A percentile compares a stretch with the other conserved stretches of the same genome.
Evolutionary conservation across 2,113 vertebrate species (phyloP).

Genomic region (Donacobius atricapilla): DNA sequence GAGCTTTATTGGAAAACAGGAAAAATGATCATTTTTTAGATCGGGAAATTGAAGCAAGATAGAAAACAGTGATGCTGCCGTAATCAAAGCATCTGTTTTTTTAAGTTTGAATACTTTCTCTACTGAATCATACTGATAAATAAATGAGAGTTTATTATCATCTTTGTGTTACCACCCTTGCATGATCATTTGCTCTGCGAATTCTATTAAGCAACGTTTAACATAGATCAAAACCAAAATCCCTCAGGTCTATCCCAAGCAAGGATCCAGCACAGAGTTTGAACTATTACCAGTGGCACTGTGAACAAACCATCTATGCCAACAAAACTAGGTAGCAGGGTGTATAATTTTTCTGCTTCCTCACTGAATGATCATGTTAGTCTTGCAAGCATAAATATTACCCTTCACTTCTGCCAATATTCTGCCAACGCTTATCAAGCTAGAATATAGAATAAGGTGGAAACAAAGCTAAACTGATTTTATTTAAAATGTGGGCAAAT

Average conservation of each 20-base stretch:
- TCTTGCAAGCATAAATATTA: background rate
- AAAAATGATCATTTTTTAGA: background rate
- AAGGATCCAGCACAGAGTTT: background rate
- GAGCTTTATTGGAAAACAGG: background rate
- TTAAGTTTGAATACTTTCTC: background rate
- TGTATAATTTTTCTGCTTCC: background rate
- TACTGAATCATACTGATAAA: background rate
- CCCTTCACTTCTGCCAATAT: background rate
- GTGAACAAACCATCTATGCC: background rate
- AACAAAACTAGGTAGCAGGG: background rate
- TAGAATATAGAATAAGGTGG: background rate
- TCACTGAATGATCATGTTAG: background rate
- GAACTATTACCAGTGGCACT: background rate
- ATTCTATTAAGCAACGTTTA: background rate
- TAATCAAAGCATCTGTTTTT: background rate
- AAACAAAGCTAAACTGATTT: constrained; percentile 29
- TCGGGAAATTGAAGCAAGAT: background rate
- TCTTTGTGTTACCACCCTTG: background rate
- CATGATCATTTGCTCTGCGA: background rate
- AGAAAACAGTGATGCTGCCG: background rate
- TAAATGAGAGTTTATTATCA: background rate
- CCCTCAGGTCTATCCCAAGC: background rate
- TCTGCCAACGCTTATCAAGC: background rate
- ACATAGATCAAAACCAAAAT: background rate
- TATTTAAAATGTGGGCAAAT: constrained; percentile 19